These are phyloP conservation scores for Tiphia femorata DNA, from an alignment of 2,888 invertebrate genomes.

Conservation along the genomic window DNA sequence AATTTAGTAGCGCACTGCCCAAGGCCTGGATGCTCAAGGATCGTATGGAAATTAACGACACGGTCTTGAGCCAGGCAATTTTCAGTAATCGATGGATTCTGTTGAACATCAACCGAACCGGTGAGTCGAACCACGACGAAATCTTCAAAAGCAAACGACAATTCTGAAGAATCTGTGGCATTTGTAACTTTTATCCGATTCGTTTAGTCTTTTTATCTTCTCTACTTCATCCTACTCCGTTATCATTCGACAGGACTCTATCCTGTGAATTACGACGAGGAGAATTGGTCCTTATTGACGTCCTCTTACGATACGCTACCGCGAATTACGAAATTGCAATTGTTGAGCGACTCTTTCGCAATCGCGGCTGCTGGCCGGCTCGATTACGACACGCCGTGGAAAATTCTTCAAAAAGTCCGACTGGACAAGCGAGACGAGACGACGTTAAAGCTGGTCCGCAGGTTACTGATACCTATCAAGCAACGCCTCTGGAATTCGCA, in stretches of 20 bases:
- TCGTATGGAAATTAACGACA: conserved; percentile 51
- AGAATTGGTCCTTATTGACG: conserved; percentile 74
- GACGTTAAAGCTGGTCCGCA: conserved; percentile 74
- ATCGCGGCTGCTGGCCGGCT: conserved; percentile 73
- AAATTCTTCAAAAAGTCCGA: conserved; percentile 70
- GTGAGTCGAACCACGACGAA: conserved; percentile 59
- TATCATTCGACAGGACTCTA: conserved; percentile 74
- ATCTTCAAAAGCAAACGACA: background rate
- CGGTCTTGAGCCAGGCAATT: conserved; percentile 51
- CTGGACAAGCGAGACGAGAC: conserved; percentile 73
- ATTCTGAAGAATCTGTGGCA: too few species aligned
- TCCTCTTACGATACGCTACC: conserved; percentile 73
- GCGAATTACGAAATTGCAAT: conserved; percentile 75
- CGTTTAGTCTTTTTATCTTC: too few species aligned
- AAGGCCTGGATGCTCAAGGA: conserved; percentile 71
- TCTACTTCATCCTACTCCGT: too few species aligned
- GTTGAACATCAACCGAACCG: conserved; percentile 76
- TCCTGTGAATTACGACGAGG: conserved; percentile 76
- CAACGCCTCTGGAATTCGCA: conserved; percentile 14
- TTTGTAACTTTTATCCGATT: too few species aligned
- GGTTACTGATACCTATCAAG: conserved; percentile 70
- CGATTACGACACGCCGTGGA: conserved; percentile 73
- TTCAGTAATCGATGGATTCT: conserved; percentile 73
- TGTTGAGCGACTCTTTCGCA: conserved; percentile 78
- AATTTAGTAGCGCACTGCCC: conserved; percentile 64